phyloP scores from a whole-genome alignment of 1,140 invertebrate genomes.

The Pseudomyrmex sp. region DNA sequence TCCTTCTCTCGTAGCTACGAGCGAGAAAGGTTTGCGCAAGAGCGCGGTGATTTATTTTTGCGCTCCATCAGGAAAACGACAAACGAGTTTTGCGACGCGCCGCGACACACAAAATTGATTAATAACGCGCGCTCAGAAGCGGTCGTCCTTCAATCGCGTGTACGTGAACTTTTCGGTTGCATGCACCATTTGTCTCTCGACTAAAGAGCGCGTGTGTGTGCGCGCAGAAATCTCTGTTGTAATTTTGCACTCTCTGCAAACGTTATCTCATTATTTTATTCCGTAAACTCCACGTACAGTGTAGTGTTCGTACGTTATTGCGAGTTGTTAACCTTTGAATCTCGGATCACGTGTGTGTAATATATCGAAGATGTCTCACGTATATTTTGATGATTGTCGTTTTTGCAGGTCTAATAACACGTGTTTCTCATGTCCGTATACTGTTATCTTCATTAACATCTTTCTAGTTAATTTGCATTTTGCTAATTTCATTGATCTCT shows the following conservation, averaged over 20 bases:
- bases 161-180: background rate
- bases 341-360: too few relatives aligned
- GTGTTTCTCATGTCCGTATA: background rate
- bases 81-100: conserved; percentile 4
- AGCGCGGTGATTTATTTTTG: conserved; percentile 30
- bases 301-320: background rate
- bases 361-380: background rate
- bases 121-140: conserved; percentile 18
- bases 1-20: background rate
- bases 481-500: background rate
- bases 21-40: conserved; percentile 4
- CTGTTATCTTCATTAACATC: background rate
- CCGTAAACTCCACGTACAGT: background rate
- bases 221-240: background rate
- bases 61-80: conserved; percentile 2
- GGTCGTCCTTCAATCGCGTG: conserved; percentile 16
- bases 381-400: background rate
- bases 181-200: background rate
- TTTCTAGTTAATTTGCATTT: conserved; percentile 13
- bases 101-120: conserved; percentile 39
- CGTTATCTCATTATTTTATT: conserved; percentile 14
- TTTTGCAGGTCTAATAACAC: conserved; percentile 4
- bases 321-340: background rate
- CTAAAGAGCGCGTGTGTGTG: too few relatives aligned
- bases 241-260: background rate